Conservation (phyloP, 2,113 vertebrate genomes). For the Carlito syrichta region DNA sequence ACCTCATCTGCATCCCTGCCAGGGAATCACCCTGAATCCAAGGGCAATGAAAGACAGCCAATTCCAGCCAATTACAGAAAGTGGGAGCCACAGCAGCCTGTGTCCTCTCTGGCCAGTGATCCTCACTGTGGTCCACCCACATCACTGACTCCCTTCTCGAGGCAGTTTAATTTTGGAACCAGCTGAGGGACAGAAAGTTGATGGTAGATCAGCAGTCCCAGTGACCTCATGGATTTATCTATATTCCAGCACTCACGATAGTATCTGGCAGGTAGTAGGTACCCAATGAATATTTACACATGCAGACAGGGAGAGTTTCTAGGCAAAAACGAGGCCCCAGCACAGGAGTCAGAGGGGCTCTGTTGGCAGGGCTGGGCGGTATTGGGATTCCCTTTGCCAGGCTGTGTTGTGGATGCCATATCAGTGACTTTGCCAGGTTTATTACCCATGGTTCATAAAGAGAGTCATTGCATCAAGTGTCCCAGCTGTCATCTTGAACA, state of each 20-base stretch:
- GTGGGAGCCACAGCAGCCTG: not conserved
- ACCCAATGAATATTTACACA: not conserved
- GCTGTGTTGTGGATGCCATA: too few species aligned
- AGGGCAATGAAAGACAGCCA: too few species aligned
- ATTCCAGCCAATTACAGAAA: too few species aligned
- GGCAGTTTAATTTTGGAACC: not conserved
- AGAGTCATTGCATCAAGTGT: not conserved
- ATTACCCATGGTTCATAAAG: too few species aligned
- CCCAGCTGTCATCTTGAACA: not conserved
- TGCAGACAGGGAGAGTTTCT: not conserved
- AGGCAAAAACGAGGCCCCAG: not conserved
- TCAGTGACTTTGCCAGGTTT: too few species aligned
- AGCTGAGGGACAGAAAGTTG: not conserved
- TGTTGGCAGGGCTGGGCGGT: accelerated
- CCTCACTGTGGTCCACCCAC: not conserved
- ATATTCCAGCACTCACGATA: too few species aligned
- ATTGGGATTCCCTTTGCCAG: not conserved
- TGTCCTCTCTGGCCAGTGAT: not conserved
- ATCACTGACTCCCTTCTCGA: not conserved
- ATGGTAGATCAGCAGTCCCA: not conserved
- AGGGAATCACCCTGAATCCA: too few species aligned
- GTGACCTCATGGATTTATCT: not conserved
- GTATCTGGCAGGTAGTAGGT: not conserved
- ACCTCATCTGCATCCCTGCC: too few species aligned
- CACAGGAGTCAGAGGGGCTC: not conserved